These are phyloP conservation scores for Cynoglossus semilaevis DNA, from an alignment of 2,113 vertebrate species.

Conservation along the genomic window DNA sequence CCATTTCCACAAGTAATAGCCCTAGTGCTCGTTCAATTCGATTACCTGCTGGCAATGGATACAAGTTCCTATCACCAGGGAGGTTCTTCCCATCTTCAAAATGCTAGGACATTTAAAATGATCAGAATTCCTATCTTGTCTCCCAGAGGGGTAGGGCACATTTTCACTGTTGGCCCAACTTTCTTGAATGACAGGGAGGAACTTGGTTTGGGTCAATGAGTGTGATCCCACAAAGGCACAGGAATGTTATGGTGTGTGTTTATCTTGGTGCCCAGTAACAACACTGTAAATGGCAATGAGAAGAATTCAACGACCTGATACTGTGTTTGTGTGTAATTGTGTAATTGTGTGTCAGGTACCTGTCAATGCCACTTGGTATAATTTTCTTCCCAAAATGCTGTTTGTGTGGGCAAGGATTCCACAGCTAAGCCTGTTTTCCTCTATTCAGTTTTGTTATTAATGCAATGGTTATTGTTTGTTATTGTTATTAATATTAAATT, in stretches of 20 bases:
- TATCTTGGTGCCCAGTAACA: constrained; percentile 69
- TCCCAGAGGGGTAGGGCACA: constrained; percentile 59
- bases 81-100: constrained; percentile 96
- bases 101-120: constrained; percentile 79
- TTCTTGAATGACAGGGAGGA: constrained; percentile 50
- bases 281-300: constrained; percentile 77
- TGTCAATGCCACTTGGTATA: constrained; percentile 74
- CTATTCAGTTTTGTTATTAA: constrained; percentile 72
- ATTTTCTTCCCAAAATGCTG: constrained; percentile 60
- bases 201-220: constrained; percentile 57
- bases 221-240: constrained; percentile 59
- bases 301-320: constrained; percentile 77
- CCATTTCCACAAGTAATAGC: constrained; percentile 72
- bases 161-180: constrained; percentile 35
- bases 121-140: constrained; percentile 49
- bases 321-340: constrained; percentile 79
- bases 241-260: constrained; percentile 64
- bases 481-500: constrained; percentile 76
- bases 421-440: constrained; percentile 70
- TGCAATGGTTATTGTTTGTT: constrained; percentile 77
- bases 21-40: constrained; percentile 78
- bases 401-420: constrained; percentile 71
- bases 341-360: constrained; percentile 76
- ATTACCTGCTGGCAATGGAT: constrained; percentile 88
- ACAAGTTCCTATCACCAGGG: constrained; percentile 91